Evolutionary conservation across 2,113 vertebrate species (phyloP), one percentile per base, ranked within the genome.

Genomic region (Dolichotis patagonum): DNA sequence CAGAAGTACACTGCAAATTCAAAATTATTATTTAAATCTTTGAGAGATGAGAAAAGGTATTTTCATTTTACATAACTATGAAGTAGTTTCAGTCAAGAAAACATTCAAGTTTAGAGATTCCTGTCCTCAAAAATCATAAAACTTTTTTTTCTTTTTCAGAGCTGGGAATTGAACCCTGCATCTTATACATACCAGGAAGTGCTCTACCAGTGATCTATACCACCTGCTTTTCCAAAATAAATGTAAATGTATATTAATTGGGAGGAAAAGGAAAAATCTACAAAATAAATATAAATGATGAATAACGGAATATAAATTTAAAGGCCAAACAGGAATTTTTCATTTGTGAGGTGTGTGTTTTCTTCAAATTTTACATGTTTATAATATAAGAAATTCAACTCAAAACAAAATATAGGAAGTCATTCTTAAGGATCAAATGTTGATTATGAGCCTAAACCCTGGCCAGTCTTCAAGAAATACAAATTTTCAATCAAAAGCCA

Each of bases 341-440:
- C 7, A 58, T 46, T 81, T 89, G 56, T 3, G 56, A 78, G 88
- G 62, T 78, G 35, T 58, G n/a, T 83, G 92, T 88, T 95, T 58
- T 69, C 82, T 91, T 90, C 67, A 95, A 65, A 84, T 62, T 63
- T 77, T 94, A 63, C 28, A 41, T 49, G n/a, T 78, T 60, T 3
- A 75, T 41, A 63, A 81, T 85, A 69, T 12, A 90, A 62, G 13
- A 46, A 92, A 91, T 63, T 92, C 26, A 95, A 90, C 41, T 80
- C 41, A 95, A 92, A 94, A 94, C 46, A 96, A 94, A 94, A 93
- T n/a, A 88, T 73, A 94, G 67, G 75, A 89, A 87, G 78, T 69
- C 20, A 85, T 92, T 82, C 38, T 60, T 88, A 46, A 83, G 14
- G 13, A 52, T 71, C 82, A 62, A 69, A 83, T 78, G 24, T 81